Percentiles rank a stretch among this genome's conserved stretches.
Evolutionary conservation across 1,140 invertebrate species (phyloP).

Genomic region (Aphis gossypii): DNA sequence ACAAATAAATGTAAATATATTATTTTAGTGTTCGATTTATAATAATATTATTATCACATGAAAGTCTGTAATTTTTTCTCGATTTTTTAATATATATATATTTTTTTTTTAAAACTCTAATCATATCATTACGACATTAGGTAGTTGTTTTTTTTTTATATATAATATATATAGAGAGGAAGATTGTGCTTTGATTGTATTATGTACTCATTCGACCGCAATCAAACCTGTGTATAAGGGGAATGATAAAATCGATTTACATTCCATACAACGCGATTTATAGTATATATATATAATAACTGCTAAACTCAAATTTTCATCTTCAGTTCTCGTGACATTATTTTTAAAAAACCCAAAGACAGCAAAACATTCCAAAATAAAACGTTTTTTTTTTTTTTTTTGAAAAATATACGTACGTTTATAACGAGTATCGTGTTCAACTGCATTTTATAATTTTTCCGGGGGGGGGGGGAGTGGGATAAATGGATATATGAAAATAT

Average conservation of each 20-base stretch:
- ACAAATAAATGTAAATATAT: not conserved
- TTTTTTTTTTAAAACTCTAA: slow-evolving; percentile 50
- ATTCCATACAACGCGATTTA: slow-evolving; percentile 39
- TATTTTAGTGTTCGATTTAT: slow-evolving; percentile 18
- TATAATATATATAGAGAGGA: slow-evolving; percentile 2
- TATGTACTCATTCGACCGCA: not conserved
- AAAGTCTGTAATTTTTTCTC: slow-evolving; percentile 54
- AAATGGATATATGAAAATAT: not conserved
- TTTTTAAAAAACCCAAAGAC: slow-evolving; percentile 43
- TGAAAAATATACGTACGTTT: not conserved
- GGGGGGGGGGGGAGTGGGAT: not conserved
- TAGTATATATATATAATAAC: not conserved
- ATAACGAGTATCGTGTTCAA: not conserved
- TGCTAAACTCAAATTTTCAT: not conserved
- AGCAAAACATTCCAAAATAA: slow-evolving; percentile 50
- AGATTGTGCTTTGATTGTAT: slow-evolving; percentile 28
- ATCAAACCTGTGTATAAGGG: not conserved
- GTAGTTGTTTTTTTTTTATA: slow-evolving; percentile 41
- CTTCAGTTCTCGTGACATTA: not conserved
- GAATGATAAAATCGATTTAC: slow-evolving; percentile 49
- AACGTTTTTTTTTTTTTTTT: not conserved
- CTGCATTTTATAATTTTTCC: slow-evolving; percentile 18
- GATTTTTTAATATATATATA: not conserved
- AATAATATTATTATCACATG: slow-evolving; percentile 21
- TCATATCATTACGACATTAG: slow-evolving; percentile 54